These are phyloP conservation scores for Diarsia brunnea DNA, from an alignment of 2,888 invertebrate genomes.

Conservation along the genomic window DNA sequence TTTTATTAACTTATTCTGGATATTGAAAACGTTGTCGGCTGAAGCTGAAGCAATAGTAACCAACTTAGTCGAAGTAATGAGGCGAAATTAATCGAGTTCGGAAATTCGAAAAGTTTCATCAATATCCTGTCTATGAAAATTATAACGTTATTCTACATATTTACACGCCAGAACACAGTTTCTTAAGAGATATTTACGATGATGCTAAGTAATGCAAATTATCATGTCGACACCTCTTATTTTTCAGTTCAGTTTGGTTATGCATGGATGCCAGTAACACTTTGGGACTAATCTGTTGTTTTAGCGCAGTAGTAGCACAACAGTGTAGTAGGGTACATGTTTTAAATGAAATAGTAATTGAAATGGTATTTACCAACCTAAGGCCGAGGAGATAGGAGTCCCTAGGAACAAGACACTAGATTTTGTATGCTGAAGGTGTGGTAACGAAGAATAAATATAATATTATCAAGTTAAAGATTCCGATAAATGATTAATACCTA, in stretches of 20 bases:
- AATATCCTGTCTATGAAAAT: slow-evolving; percentile 48
- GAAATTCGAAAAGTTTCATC: slow-evolving; percentile 34
- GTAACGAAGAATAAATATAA: background rate
- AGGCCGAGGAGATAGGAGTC: background rate
- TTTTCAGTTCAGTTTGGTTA: slow-evolving; percentile 43
- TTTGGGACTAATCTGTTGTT: slow-evolving; percentile 17
- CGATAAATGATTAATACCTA: slow-evolving; percentile 1
- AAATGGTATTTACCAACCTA: background rate
- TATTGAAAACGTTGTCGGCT: slow-evolving; percentile 1
- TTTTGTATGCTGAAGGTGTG: background rate
- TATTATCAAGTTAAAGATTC: slow-evolving; percentile 2
- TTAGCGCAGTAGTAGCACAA: background rate
- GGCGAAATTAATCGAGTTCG: slow-evolving; percentile 26
- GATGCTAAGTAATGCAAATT: slow-evolving; percentile 33
- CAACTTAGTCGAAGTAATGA: slow-evolving; percentile 33
- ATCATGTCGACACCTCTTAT: slow-evolving; percentile 50
- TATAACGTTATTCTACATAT: slow-evolving; percentile 36
- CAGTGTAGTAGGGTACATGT: too few relatives aligned
- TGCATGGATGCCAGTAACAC: slow-evolving; percentile 34
- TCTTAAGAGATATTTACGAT: slow-evolving; percentile 41
- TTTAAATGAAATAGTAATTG: too few relatives aligned
- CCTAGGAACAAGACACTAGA: background rate
- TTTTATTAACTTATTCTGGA: background rate
- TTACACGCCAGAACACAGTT: slow-evolving; percentile 51
- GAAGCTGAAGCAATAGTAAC: slow-evolving; percentile 19